Base-by-base conservation (phyloP, 1,140 invertebrate genomes). In the Euglossa dilemma region DNA sequence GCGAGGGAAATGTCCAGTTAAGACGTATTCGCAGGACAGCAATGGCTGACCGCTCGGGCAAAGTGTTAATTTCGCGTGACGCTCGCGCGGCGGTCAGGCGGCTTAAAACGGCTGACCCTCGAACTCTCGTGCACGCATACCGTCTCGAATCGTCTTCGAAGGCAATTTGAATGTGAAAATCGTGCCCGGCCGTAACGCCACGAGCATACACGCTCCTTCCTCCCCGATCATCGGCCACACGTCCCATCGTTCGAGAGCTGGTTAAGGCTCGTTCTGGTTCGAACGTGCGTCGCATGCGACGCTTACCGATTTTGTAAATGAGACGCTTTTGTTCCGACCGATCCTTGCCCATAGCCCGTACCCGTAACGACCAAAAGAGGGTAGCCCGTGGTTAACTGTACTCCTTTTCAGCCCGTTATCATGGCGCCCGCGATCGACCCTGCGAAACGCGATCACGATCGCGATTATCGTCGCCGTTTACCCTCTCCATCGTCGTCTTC, bases 91-190 rank as follows among this genome's bases (percentile, higher is more conserved):
- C 47, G 28, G 52, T 78, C 28, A 36, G 43, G 66, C 28, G 74
- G 18, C 45, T 77, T 45, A 52, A 80, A 36, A 59, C 67, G n/a
- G 9, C 57, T 61, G 77, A 59, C 43, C 67, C 69, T 79, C 54
- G 78, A 63, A 71, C 57, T 63, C 16, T 23, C 52, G 4, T 6
- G 25, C 43, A n/a, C 25, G 25, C 28, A n/a, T 36, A 47, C 5
- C 11, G 36, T 54, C 25, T 0, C 18, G 9, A 59, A 16, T 20
- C 43, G 7, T 66, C 36, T 20, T 45, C 59, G 18, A 28, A n/a
- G n/a, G 50, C 52, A 67, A 56, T 84, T 84, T 67, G 47, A 80
- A 80, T 80, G 78, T 80, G 78, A 84, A 80, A 84, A 80, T 84
- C 77, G 59, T 74, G 25, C 23, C 28, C 6, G 7, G n/a, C 14